Evolutionary conservation across 2,113 vertebrate genomes (phyloP).

Genomic region (Pomatostomus ruficeps): DNA sequence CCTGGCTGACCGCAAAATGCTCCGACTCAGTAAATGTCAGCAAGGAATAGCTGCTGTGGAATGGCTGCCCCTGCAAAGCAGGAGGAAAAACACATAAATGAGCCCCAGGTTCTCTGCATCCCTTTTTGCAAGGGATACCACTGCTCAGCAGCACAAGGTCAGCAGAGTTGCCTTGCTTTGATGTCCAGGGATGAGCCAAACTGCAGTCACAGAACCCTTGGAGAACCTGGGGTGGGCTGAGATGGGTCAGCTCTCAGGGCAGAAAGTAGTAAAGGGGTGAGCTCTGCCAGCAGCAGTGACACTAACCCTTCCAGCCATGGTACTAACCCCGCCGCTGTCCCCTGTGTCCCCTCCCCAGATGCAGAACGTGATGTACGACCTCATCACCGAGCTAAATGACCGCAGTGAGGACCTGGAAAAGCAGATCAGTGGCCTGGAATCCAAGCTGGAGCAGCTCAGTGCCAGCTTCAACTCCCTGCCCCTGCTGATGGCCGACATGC

Average conservation of each 20-base stretch:
- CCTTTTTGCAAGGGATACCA: not conserved
- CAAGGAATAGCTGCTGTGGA: not conserved
- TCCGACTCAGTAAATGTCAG: not conserved
- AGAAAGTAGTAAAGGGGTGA: not conserved
- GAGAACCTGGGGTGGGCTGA: not conserved
- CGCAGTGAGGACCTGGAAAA: slow-evolving; percentile 97
- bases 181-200: not conserved
- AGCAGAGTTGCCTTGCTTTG: not conserved
- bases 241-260: not conserved
- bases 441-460: slow-evolving; percentile 90
- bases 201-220: not conserved
- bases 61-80: not conserved
- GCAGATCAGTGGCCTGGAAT: slow-evolving; percentile 91
- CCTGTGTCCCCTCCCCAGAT: slow-evolving; percentile 73
- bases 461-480: slow-evolving; percentile 87
- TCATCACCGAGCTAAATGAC: slow-evolving; percentile 96
- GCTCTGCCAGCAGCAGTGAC: not conserved
- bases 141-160: not conserved
- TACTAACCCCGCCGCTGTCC: not conserved
- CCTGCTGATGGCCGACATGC: slow-evolving; percentile 84
- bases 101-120: not conserved
- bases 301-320: not conserved
- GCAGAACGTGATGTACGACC: slow-evolving; percentile 98
- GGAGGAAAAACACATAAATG: not conserved
- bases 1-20: not conserved